These are phyloP conservation scores for Boleophthalmus pectinirostris DNA, from an alignment of 2,113 vertebrate genomes.

Conservation along the genomic window DNA sequence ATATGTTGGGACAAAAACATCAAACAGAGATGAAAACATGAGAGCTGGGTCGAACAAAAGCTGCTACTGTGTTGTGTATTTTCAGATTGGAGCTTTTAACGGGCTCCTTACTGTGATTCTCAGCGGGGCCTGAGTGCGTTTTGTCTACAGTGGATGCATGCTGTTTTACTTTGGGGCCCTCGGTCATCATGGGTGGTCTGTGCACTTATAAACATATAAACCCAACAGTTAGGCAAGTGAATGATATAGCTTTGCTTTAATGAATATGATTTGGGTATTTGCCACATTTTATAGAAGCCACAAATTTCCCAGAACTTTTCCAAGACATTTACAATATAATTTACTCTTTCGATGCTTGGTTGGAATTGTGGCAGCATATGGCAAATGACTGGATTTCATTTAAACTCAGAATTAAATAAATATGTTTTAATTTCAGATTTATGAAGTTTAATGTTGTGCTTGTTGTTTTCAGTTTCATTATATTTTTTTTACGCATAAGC, in stretches of 20 bases:
- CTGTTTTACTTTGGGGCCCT: slow-evolving; percentile 57
- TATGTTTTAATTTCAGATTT: too few species aligned
- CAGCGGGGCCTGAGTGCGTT: slow-evolving; percentile 61
- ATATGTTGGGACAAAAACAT: slow-evolving; percentile 24
- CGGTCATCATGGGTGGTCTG: slow-evolving; percentile 71
- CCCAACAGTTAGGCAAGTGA: not conserved
- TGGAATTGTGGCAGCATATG: not conserved
- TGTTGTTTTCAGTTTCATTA: too few species aligned
- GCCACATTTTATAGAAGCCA: not conserved
- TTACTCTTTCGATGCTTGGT: not conserved
- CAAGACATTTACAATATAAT: not conserved
- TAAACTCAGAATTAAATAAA: too few species aligned
- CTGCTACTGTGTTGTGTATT: slow-evolving; percentile 53
- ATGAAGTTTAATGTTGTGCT: too few species aligned
- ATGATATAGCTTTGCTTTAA: slow-evolving; percentile 13
- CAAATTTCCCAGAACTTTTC: not conserved
- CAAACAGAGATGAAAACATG: slow-evolving; percentile 32
- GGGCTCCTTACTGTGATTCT: slow-evolving; percentile 53
- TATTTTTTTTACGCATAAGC: too few species aligned
- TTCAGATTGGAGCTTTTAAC: slow-evolving; percentile 56
- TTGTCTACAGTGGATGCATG: slow-evolving; percentile 68
- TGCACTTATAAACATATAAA: slow-evolving; percentile 16
- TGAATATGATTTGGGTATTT: not conserved
- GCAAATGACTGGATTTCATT: not conserved
- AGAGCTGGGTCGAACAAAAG: slow-evolving; percentile 30